These are phyloP conservation scores for Eolophus roseicapilla DNA, from an alignment of 2,113 vertebrate species.

Conservation along the genomic window DNA sequence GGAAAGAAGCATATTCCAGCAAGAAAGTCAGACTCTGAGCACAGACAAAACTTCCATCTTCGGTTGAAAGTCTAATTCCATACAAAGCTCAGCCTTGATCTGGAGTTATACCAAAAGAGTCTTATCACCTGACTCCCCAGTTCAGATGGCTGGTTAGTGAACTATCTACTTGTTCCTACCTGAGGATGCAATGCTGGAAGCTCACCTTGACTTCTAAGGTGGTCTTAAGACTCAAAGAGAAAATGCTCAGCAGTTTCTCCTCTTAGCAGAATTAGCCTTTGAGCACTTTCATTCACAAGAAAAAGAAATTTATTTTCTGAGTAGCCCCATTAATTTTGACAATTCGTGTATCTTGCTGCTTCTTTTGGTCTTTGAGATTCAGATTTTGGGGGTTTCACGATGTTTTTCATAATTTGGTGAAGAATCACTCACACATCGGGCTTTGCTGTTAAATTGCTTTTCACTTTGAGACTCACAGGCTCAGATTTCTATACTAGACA, in stretches of 20 bases:
- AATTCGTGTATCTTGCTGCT: not conserved
- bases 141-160: not conserved
- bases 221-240: not conserved
- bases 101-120: not conserved
- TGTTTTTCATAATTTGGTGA: not conserved
- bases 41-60: not conserved
- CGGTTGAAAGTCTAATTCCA: not conserved
- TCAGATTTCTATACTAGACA: not conserved
- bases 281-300: not conserved
- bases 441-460: not conserved
- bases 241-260: not conserved
- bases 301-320: not conserved
- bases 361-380: not conserved
- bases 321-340: not conserved
- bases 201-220: not conserved
- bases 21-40: not conserved
- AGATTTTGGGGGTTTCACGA: not conserved
- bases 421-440: not conserved
- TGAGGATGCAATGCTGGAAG: not conserved
- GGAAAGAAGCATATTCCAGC: not conserved
- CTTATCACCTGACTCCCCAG: not conserved
- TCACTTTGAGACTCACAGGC: not conserved
- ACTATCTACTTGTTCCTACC: not conserved
- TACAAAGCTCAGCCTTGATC: not conserved
- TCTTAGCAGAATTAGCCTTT: not conserved